These are phyloP conservation scores for Melinopterus prodromus DNA, from an alignment of 2,888 invertebrate genomes.

Conservation along the genomic window DNA sequence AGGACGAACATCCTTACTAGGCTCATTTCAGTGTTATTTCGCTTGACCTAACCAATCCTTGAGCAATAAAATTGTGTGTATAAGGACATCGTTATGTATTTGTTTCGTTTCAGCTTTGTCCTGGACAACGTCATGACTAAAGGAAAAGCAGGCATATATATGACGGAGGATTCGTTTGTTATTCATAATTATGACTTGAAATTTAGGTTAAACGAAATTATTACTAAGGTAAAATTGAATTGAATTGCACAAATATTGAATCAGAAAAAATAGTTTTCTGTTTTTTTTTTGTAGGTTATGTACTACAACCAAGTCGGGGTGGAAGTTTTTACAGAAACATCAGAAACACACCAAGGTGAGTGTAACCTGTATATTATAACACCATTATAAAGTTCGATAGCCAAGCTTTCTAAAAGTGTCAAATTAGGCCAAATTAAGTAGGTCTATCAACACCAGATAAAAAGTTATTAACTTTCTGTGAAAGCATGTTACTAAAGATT, in stretches of 20 bases:
- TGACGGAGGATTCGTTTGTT: constrained; percentile 66
- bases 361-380: no score
- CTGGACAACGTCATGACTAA: constrained; percentile 65
- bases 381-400: no score
- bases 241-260: background rate
- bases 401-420: no score
- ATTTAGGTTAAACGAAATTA: constrained; percentile 64
- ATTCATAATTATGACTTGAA: constrained; percentile 66
- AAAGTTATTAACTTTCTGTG: no score
- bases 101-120: constrained; percentile 45
- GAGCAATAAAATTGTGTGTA: background rate
- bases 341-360: constrained; percentile 50
- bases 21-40: no score
- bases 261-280: background rate
- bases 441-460: no score
- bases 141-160: constrained; percentile 65
- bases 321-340: constrained; percentile 51
- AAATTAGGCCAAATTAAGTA: no score
- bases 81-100: background rate
- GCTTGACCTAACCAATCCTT: no score
- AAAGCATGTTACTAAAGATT: no score
- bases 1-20: no score
- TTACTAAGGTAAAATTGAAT: constrained; percentile 63
- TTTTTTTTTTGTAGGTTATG: constrained; percentile 49
- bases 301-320: constrained; percentile 49